phyloP scores from a whole-genome alignment of 2,888 invertebrate genomes.

The Cordilura impudica region DNA sequence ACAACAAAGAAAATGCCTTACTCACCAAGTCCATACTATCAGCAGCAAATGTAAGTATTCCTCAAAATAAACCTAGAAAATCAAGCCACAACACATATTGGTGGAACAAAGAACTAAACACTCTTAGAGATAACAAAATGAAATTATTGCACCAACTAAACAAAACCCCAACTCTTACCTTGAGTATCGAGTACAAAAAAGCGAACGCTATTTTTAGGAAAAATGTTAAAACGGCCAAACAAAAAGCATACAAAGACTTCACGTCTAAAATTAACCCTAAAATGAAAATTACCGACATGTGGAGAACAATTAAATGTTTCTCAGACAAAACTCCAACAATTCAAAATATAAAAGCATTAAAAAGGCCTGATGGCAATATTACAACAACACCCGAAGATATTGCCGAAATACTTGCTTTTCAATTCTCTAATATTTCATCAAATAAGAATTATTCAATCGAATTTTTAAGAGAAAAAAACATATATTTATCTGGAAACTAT shows the following conservation, averaged over 20 bases:
- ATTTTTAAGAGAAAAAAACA: neutral
- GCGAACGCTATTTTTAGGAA: too few species aligned
- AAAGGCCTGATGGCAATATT: neutral
- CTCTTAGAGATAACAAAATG: conserved; percentile 6
- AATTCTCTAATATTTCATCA: neutral
- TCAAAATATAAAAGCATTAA: conserved; percentile 13
- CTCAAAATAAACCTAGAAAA: conserved; percentile 15
- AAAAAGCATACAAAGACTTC: neutral
- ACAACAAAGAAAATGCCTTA: too few species aligned
- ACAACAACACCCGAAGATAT: neutral
- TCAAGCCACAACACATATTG: conserved; percentile 5
- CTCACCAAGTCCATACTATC: neutral
- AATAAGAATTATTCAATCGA: neutral
- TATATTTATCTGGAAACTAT: neutral
- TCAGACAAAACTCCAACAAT: neutral
- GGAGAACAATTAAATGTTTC: conserved; percentile 10
- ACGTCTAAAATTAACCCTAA: conserved; percentile 8
- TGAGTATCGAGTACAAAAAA: too few species aligned
- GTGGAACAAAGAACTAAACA: conserved; percentile 31
- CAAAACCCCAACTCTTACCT: neutral
- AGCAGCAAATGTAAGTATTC: conserved; percentile 10
- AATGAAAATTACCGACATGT: neutral
- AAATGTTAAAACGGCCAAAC: neutral
- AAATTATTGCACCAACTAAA: neutral
- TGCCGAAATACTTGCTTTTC: neutral